These are phyloP conservation scores for Cyaniris semiargus DNA, from an alignment of 2,888 invertebrate genomes.

Conservation along the genomic window DNA sequence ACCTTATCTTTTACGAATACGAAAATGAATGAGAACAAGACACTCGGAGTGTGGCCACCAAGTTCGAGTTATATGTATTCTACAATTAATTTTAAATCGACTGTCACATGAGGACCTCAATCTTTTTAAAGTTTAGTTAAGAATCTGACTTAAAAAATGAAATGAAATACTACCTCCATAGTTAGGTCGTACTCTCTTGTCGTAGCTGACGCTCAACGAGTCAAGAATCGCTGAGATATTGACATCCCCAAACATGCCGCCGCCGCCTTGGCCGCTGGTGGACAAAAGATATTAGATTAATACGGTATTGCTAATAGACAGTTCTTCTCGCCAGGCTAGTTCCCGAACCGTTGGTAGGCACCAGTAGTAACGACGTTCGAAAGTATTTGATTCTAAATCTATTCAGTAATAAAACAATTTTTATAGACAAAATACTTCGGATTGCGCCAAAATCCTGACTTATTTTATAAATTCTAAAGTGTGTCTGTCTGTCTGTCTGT, in stretches of 20 bases:
- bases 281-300: conserved; percentile 25
- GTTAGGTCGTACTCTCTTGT: conserved; percentile 99
- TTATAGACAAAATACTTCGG: no score
- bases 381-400: no score
- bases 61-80: neutral
- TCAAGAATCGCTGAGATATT: conserved; percentile 97
- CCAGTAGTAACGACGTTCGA: no score
- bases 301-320: neutral
- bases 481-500: no score
- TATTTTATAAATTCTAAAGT: no score
- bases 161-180: conserved; percentile 88
- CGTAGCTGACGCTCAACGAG: conserved; percentile 96
- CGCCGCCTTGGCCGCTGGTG: conserved; percentile 83
- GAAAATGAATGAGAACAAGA: neutral
- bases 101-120: neutral
- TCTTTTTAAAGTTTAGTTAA: neutral
- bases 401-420: no score
- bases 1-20: neutral
- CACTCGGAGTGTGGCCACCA: no score
- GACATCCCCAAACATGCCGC: conserved; percentile 93
- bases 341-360: no score
- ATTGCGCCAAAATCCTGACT: no score
- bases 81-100: neutral
- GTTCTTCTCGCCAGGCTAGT: no score
- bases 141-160: neutral